phyloP scores from a whole-genome alignment of 2,888 invertebrate genomes.

The Drosophila lutescens region DNA sequence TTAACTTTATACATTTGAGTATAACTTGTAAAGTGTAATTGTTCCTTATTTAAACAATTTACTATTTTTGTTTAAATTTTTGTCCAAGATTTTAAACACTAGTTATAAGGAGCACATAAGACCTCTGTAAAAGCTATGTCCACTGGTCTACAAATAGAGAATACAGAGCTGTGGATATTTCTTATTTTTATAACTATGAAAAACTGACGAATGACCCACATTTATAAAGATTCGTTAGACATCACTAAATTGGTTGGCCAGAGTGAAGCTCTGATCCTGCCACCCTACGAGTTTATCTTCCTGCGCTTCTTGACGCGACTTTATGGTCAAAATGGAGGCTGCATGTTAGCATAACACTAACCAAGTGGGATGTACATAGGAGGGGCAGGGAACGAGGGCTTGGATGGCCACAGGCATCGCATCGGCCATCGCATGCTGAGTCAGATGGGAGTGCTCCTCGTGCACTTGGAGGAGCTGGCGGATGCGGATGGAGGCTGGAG shows the following conservation, averaged over 20 bases:
- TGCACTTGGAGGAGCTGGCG: constrained; percentile 10
- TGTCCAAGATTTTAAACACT: too few relatives aligned
- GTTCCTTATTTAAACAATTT: too few relatives aligned
- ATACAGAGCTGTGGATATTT: too few relatives aligned
- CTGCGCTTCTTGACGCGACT: constrained; percentile 1
- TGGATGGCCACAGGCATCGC: constrained; percentile 48
- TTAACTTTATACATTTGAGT: not conserved
- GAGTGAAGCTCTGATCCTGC: constrained; percentile 1
- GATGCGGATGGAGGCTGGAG: constrained; percentile 11
- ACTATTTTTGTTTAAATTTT: too few relatives aligned
- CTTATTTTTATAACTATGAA: not conserved
- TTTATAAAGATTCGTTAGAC: constrained; percentile 1
- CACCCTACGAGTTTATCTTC: constrained; percentile 10
- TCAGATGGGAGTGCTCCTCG: constrained; percentile 43
- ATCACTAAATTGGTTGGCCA: not conserved
- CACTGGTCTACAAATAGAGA: too few relatives aligned
- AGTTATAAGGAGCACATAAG: too few relatives aligned
- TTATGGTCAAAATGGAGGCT: constrained; percentile 44
- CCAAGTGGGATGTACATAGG: constrained; percentile 10
- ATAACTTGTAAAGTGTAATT: not conserved
- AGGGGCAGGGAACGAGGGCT: not conserved
- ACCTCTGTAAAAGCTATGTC: too few relatives aligned
- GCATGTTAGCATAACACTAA: constrained; percentile 34
- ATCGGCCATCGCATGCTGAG: constrained; percentile 42
- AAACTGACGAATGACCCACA: constrained; percentile 10